phyloP scores from a whole-genome alignment of 1,140 invertebrate genomes.

The Pseudobourletiella spinata region DNA sequence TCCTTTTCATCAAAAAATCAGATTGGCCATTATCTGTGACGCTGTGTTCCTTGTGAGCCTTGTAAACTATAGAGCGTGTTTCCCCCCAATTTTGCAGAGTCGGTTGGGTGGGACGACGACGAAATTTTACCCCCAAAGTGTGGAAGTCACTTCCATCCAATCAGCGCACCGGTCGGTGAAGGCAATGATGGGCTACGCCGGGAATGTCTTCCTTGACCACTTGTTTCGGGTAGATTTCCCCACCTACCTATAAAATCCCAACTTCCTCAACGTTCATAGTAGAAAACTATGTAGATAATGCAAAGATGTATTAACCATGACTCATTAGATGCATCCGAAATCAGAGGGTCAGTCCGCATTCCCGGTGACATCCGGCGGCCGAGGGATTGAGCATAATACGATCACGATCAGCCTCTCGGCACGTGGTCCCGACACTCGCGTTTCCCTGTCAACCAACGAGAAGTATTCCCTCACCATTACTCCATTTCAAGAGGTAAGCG shows the following conservation, averaged over 20 bases:
- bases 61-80: background rate
- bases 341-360: constrained; percentile 27
- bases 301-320: background rate
- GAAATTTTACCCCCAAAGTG: constrained; percentile 33
- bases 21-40: too few species aligned
- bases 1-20: too few species aligned
- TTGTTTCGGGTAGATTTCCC: constrained; percentile 28
- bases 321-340: constrained; percentile 36
- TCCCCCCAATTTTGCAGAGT: background rate
- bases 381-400: constrained; percentile 26
- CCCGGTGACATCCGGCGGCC: constrained; percentile 15
- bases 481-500: constrained; percentile 13
- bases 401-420: constrained; percentile 24
- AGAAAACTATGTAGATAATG: background rate
- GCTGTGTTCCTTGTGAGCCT: background rate
- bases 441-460: constrained; percentile 58
- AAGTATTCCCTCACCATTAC: constrained; percentile 53
- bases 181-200: constrained; percentile 34
- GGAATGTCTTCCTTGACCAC: constrained; percentile 32
- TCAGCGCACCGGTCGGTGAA: constrained; percentile 25
- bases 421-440: constrained; percentile 21
- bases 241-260: background rate
- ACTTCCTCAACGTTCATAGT: too few species aligned
- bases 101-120: constrained; percentile 8
- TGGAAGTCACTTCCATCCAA: constrained; percentile 29